These are phyloP conservation scores for Notolepis coatsorum DNA, from an alignment of 2,797 vertebrate genomes.

Conservation along the genomic window DNA sequence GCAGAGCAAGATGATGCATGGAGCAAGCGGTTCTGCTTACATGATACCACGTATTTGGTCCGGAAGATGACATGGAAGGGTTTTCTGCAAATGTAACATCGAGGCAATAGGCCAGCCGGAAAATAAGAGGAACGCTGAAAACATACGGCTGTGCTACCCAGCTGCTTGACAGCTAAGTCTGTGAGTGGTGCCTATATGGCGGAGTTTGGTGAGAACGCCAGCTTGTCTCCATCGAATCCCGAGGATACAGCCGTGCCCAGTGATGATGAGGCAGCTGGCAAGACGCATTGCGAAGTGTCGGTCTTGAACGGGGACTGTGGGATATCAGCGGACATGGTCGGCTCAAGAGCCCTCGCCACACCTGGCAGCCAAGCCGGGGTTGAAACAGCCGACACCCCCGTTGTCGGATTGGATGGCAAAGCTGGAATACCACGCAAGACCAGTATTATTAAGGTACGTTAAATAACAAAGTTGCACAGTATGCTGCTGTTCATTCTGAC, in stretches of 20 bases:
- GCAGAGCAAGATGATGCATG: slow-evolving; percentile 51
- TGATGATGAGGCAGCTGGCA: slow-evolving; percentile 81
- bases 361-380: slow-evolving; percentile 78
- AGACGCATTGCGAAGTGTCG: slow-evolving; percentile 83
- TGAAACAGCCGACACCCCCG: slow-evolving; percentile 64
- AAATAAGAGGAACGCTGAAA: slow-evolving; percentile 57
- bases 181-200: slow-evolving; percentile 88
- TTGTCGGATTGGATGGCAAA: slow-evolving; percentile 81
- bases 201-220: slow-evolving; percentile 87
- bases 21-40: slow-evolving; percentile 25
- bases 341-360: slow-evolving; percentile 59
- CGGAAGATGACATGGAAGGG: slow-evolving; percentile 51
- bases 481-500: background rate
- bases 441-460: slow-evolving; percentile 99
- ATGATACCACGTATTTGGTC: slow-evolving; percentile 31
- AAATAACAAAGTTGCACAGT: slow-evolving; percentile 31
- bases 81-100: slow-evolving; percentile 38
- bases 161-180: slow-evolving; percentile 22
- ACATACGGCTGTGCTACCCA: slow-evolving; percentile 46
- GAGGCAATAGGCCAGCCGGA: slow-evolving; percentile 49
- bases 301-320: slow-evolving; percentile 94
- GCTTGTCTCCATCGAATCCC: slow-evolving; percentile 80
- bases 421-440: slow-evolving; percentile 91
- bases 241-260: slow-evolving; percentile 80
- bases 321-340: slow-evolving; percentile 73